Evolutionary conservation across 2,888 invertebrate species (phyloP).

Genomic region (Drosophila macrospina): DNA sequence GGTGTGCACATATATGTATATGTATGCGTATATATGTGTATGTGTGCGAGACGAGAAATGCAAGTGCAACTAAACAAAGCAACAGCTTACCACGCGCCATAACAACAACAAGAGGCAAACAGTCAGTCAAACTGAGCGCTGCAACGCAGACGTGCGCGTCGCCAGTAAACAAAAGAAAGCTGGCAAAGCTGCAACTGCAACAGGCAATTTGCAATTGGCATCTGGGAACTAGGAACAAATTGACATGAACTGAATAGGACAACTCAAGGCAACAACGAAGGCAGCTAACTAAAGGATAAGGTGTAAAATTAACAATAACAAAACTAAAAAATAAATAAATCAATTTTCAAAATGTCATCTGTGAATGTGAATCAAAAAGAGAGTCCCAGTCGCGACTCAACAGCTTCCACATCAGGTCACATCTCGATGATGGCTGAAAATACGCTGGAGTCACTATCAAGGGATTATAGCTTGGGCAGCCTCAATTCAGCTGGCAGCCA

Average conservation of each 20-base stretch:
- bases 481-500: constrained; percentile 89
- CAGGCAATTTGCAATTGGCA: constrained; percentile 21
- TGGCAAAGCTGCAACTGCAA: constrained; percentile 22
- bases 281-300: constrained; percentile 4
- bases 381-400: constrained; percentile 85
- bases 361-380: constrained; percentile 81
- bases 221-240: constrained; percentile 15
- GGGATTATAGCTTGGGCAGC: constrained; percentile 89
- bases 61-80: constrained; percentile 64
- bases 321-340: neutral
- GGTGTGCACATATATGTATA: constrained; percentile 22
- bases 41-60: constrained; percentile 44
- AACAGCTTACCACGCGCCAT: constrained; percentile 63
- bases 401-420: constrained; percentile 83
- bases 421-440: constrained; percentile 82
- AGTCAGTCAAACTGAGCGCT: constrained; percentile 64
- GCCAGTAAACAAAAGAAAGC: constrained; percentile 40
- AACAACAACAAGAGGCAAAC: constrained; percentile 58
- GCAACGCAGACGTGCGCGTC: constrained; percentile 58
- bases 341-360: constrained; percentile 62
- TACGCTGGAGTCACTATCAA: constrained; percentile 86
- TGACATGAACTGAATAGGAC: constrained; percentile 34
- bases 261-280: constrained; percentile 13
- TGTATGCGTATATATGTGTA: neutral
- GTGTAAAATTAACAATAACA: neutral